These are phyloP conservation scores for Chironomus tepperi DNA, from an alignment of 1,140 invertebrate species.

Conservation along the genomic window DNA sequence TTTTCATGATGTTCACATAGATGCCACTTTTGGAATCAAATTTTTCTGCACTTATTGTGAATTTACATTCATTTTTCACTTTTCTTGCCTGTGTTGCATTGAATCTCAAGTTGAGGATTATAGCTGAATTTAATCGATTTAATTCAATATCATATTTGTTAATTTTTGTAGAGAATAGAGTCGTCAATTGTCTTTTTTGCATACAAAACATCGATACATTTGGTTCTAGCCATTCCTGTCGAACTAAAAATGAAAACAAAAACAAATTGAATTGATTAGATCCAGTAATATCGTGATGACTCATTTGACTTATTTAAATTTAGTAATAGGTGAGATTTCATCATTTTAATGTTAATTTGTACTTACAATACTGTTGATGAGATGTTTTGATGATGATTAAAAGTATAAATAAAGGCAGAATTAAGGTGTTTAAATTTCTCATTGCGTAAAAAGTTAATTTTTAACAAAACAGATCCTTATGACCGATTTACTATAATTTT, in stretches of 20 bases:
- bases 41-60: neutral
- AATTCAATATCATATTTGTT: slow-evolving; percentile 18
- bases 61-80: neutral
- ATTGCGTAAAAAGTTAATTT: neutral
- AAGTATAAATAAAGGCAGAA: neutral
- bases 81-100: neutral
- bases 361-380: neutral
- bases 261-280: neutral
- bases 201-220: neutral
- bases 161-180: neutral
- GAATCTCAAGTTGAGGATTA: neutral
- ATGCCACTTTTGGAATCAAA: neutral
- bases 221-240: neutral
- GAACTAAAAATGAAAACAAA: neutral
- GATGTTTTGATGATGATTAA: neutral
- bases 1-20: neutral
- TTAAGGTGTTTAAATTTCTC: neutral
- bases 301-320: neutral
- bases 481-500: neutral
- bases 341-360: neutral
- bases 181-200: neutral
- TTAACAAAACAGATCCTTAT: neutral
- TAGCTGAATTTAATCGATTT: neutral
- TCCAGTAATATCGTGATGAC: neutral
- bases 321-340: neutral